Evolutionary conservation across 92 coral and sea anemone species (phyloP), one percentile per base, ranked within the genome.

Genomic region (Phymanthus crucifer): DNA sequence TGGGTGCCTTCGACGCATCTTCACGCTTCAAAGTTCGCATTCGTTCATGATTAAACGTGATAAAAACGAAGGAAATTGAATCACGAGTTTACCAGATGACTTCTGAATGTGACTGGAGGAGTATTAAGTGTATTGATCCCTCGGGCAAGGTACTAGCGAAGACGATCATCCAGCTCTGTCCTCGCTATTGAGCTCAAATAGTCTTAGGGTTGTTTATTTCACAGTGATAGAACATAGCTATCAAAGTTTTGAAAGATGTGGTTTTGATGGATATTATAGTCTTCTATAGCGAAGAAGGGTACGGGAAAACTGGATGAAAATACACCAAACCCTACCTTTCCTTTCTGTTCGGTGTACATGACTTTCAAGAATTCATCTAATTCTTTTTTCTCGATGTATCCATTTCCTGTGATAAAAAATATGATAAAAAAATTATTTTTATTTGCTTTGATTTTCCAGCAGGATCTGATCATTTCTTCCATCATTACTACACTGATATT

Each of bases 311-410:
- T 29, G 34, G 10, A 56, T 56, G 23, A 43, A 18, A 47, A 31
- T 48, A 1, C 78, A 9, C 16, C 13, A n/a, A n/a, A 57, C 0
- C n/a, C 75, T 68, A 79, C 83, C 68, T 78, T 38, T 76, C 90
- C 90, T 57, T 90, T 81, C 40, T 87, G 72, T 26, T 91, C 97
- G 16, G 84, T 86, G 46, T 84, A 88, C 46, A 92, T 83, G 36
- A 84, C 89, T 38, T 66, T 73, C 2, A 92, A 74, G 35, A 92
- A 92, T 12, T 71, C 77, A 71, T 92, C 94, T 13, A 92, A 54
- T 75, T 92, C 97, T 14, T 83, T 77, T 40, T 94, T 82, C 33
- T 92, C 97, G 4, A 92, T 92, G 73, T 92, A 92, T 8, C 97
- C 97, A 76, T 87, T 92, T 0, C 89, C 97, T 92, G 70, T 27